phyloP scores from a whole-genome alignment of 2,888 invertebrate genomes.

The Polydrusus cervinus region DNA sequence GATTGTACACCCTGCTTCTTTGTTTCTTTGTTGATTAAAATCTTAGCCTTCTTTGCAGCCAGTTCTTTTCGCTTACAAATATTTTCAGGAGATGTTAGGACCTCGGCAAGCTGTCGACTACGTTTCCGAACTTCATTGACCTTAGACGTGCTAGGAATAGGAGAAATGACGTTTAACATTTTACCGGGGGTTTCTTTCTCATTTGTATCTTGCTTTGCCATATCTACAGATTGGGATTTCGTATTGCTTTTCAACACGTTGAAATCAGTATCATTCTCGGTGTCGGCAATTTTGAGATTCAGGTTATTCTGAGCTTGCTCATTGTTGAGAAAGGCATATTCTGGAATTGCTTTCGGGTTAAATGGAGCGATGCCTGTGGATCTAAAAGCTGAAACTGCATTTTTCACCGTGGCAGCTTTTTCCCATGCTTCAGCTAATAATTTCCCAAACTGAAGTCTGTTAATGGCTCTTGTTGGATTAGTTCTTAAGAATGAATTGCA shows the following conservation, averaged over 20 bases:
- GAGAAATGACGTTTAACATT: no score
- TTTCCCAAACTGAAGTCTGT: slow-evolving; percentile 51
- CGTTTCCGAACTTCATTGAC: not conserved
- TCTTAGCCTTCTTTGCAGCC: no score
- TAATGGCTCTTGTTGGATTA: slow-evolving; percentile 48
- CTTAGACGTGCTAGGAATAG: not conserved
- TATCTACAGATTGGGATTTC: not conserved
- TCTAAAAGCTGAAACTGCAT: slow-evolving; percentile 47
- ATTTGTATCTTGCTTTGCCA: no score
- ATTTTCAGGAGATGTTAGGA: no score
- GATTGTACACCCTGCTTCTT: no score
- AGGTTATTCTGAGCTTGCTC: not conserved
- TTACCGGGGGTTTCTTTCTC: no score
- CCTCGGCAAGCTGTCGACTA: not conserved
- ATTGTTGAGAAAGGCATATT: slow-evolving; percentile 12
- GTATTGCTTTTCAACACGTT: not conserved
- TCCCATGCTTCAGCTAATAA: slow-evolving; percentile 42
- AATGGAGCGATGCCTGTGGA: slow-evolving; percentile 52
- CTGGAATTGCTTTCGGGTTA: slow-evolving; percentile 25
- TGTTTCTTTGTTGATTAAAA: no score
- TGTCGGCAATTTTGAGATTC: not conserved
- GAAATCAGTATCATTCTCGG: not conserved
- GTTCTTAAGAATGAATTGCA: slow-evolving; percentile 48
- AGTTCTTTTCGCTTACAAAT: no score
- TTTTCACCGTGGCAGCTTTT: slow-evolving; percentile 45